phyloP scores from a whole-genome alignment of 2,113 vertebrate genomes.

The Neofelis nebulosa region DNA sequence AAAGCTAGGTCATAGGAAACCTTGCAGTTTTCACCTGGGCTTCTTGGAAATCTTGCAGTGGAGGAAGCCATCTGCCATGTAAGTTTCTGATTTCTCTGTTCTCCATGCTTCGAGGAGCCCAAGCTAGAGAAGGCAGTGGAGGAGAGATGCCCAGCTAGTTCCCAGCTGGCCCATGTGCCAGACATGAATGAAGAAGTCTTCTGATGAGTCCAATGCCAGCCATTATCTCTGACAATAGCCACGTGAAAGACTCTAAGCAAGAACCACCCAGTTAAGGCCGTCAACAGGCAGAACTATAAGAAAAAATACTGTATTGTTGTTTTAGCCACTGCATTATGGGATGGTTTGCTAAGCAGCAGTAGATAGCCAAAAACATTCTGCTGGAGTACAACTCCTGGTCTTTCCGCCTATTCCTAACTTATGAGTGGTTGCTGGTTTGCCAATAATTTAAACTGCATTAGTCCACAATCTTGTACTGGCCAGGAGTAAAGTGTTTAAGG shows the following conservation, averaged over 20 bases:
- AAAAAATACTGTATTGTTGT: background rate
- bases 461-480: background rate
- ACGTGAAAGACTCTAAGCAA: background rate
- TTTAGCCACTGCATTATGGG: background rate
- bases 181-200: background rate
- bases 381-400: background rate
- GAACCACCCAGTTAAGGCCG: background rate
- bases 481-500: background rate
- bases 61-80: background rate
- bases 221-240: background rate
- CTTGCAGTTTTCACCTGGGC: background rate
- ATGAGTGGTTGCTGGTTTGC: background rate
- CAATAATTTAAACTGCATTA: background rate
- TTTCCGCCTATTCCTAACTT: background rate
- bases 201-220: background rate
- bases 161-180: background rate
- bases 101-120: background rate
- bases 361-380: background rate
- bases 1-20: background rate
- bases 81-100: background rate
- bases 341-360: background rate
- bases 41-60: background rate
- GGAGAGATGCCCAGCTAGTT: background rate
- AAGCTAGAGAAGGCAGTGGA: background rate
- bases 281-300: background rate